These are phyloP conservation scores for Papilio polyxenes DNA, from an alignment of 1,140 invertebrate species.

Conservation along the genomic window DNA sequence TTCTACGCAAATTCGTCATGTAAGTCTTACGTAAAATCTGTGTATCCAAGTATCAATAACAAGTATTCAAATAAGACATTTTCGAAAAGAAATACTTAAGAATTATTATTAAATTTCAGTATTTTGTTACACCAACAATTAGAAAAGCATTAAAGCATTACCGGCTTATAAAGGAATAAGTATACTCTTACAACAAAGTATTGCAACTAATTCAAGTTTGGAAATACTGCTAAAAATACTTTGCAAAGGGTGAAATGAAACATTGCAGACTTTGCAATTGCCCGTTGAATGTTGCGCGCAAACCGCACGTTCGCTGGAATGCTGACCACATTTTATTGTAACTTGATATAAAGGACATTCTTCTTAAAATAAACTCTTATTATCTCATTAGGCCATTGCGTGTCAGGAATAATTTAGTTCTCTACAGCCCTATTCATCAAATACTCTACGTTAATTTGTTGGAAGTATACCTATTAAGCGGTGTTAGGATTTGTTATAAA, in stretches of 20 bases:
- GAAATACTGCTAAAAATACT: too few relatives aligned
- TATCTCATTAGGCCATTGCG: background rate
- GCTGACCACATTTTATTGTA: conserved; percentile 8
- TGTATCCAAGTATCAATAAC: background rate
- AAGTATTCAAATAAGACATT: background rate
- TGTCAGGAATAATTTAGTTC: background rate
- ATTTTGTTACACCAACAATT: too few relatives aligned
- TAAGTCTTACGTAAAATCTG: background rate
- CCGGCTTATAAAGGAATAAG: background rate
- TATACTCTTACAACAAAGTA: too few relatives aligned
- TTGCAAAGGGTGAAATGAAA: too few relatives aligned
- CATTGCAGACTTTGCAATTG: background rate
- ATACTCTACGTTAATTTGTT: background rate
- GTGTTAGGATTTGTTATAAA: too few relatives aligned
- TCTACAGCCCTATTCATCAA: background rate
- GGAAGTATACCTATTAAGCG: background rate
- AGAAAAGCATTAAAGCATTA: background rate
- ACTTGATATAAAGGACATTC: background rate
- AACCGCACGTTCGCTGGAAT: background rate
- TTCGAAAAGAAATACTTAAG: background rate
- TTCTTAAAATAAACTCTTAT: background rate
- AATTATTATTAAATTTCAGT: too few relatives aligned
- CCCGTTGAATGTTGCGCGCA: background rate
- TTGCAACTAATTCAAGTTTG: too few relatives aligned
- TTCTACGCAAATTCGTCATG: background rate